These are phyloP conservation scores for Scarus forsteni DNA, from an alignment of 2,797 vertebrate genomes.

Conservation along the genomic window DNA sequence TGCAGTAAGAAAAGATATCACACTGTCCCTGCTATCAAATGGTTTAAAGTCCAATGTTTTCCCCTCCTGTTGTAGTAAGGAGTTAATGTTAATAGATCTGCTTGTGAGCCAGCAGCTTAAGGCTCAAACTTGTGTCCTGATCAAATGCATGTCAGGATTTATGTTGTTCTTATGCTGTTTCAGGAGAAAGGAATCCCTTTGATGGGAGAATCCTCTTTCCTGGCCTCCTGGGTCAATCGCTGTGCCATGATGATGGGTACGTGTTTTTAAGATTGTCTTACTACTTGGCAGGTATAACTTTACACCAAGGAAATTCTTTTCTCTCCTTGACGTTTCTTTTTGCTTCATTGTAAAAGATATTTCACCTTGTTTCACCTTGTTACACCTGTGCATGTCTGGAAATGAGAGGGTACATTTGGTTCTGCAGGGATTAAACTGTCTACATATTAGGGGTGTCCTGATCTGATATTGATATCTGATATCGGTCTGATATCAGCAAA, in stretches of 20 bases:
- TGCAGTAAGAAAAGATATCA: too few species aligned
- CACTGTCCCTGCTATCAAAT: too few species aligned
- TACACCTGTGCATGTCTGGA: too few species aligned
- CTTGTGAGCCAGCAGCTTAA: constrained; percentile 4
- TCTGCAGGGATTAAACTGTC: not conserved
- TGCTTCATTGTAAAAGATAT: not conserved
- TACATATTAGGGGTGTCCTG: too few species aligned
- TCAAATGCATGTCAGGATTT: constrained; percentile 10
- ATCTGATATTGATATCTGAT: too few species aligned
- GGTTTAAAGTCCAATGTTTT: too few species aligned
- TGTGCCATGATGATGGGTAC: constrained; percentile 91
- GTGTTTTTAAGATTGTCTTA: constrained; percentile 44
- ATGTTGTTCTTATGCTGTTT: constrained; percentile 42
- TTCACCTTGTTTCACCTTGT: too few species aligned
- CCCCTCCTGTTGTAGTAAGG: not conserved
- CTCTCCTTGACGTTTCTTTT: constrained; percentile 6
- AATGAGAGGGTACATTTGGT: not conserved
- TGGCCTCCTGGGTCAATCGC: constrained; percentile 87
- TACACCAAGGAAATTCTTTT: not conserved
- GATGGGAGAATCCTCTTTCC: constrained; percentile 88
- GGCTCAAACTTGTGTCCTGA: constrained; percentile 9
- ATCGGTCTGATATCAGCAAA: too few species aligned
- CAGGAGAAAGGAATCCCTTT: constrained; percentile 89
- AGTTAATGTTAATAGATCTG: not conserved
- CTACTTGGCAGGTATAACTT: constrained; percentile 14